phyloP scores from a whole-genome alignment of 2,113 vertebrate species.

The Colistium nudipinnis region DNA sequence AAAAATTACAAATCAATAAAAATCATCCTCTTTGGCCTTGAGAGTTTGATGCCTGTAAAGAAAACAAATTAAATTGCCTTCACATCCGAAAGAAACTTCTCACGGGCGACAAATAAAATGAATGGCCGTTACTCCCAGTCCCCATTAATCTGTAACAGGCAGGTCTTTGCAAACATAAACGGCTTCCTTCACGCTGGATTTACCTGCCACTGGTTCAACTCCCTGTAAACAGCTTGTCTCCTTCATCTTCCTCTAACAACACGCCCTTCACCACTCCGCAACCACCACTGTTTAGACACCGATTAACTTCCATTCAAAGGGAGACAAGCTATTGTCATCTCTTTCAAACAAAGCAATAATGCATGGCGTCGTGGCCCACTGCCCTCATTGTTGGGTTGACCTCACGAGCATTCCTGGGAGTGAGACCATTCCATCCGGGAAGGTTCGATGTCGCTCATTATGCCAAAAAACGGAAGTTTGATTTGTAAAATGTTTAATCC shows the following conservation, averaged over 20 bases:
- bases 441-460: background rate
- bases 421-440: slow-evolving; percentile 32
- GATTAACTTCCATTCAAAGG: slow-evolving; percentile 76
- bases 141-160: slow-evolving; percentile 45
- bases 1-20: background rate
- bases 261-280: slow-evolving; percentile 58
- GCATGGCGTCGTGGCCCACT: slow-evolving; percentile 58
- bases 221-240: slow-evolving; percentile 77
- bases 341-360: slow-evolving; percentile 79
- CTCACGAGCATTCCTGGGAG: slow-evolving; percentile 62
- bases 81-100: slow-evolving; percentile 2
- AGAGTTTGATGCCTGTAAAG: background rate
- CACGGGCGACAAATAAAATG: slow-evolving; percentile 42
- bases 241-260: slow-evolving; percentile 80
- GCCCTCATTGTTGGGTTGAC: slow-evolving; percentile 62
- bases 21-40: background rate
- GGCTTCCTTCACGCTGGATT: slow-evolving; percentile 79
- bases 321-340: slow-evolving; percentile 76
- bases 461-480: slow-evolving; percentile 15
- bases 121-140: slow-evolving; percentile 17
- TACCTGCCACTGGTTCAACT: slow-evolving; percentile 79
- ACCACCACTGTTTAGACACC: slow-evolving; percentile 75
- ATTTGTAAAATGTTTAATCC: slow-evolving; percentile 1
- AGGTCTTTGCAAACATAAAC: slow-evolving; percentile 71
- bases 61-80: slow-evolving; percentile 11